These are phyloP conservation scores for Encarsia formosa DNA, from an alignment of 2,888 invertebrate genomes.

Conservation along the genomic window DNA sequence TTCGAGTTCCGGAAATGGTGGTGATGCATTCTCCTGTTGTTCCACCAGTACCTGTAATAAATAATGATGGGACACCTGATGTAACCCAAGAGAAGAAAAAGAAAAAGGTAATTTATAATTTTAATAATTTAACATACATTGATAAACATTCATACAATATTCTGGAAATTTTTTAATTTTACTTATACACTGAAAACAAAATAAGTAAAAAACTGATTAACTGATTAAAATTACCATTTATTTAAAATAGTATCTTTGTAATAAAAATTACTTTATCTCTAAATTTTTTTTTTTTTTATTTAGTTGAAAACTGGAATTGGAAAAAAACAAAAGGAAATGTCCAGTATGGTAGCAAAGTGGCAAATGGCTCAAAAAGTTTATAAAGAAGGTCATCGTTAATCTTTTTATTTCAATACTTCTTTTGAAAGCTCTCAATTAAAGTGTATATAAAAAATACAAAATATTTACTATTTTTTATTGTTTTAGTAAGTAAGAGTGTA, in stretches of 20 bases:
- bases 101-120: constrained; percentile 41
- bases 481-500: constrained; percentile 11
- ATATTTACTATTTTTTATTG: constrained; percentile 21
- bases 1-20: too few relatives aligned
- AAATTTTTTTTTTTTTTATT: constrained; percentile 31
- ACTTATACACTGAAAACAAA: too few relatives aligned
- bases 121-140: not conserved
- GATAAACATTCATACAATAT: not conserved
- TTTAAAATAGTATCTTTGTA: too few relatives aligned
- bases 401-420: not conserved
- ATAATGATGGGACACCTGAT: constrained; percentile 29
- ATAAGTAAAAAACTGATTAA: too few relatives aligned
- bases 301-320: constrained; percentile 60
- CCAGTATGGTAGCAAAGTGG: constrained; percentile 69
- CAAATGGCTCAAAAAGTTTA: constrained; percentile 62
- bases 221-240: too few relatives aligned
- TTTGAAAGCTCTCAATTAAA: not conserved
- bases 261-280: not conserved
- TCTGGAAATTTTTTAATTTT: too few relatives aligned
- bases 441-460: constrained; percentile 26
- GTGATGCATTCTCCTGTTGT: constrained; percentile 7
- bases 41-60: constrained; percentile 24
- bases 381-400: constrained; percentile 18
- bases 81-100: constrained; percentile 51
- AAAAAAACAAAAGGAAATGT: constrained; percentile 67